Percentiles rank a stretch among this genome's conserved stretches.
Conservation (phyloP, 1,140 invertebrate genomes). For the Caenorhabditis inopinata region DNA sequence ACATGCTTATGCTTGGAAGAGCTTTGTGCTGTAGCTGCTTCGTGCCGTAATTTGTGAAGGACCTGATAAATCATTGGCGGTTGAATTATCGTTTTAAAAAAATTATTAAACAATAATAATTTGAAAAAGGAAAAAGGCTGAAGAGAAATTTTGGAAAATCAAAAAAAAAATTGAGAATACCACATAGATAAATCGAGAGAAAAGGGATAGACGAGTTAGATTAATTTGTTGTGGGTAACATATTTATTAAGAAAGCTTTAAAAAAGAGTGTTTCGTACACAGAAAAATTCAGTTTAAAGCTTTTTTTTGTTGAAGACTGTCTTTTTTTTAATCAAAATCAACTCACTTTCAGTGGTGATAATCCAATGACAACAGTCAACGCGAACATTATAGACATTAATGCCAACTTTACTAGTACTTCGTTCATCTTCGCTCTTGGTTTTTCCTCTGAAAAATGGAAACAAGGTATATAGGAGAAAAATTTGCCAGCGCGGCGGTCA, state of each 20-base stretch:
- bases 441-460: conserved; percentile 15
- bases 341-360: conserved; percentile 54
- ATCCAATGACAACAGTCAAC: conserved; percentile 50
- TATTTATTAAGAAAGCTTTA: too few species aligned
- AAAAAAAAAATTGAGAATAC: too few species aligned
- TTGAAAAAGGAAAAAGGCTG: background rate
- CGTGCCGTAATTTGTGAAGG: conserved; percentile 54
- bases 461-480: background rate
- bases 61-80: conserved; percentile 46
- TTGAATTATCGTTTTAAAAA: too few species aligned
- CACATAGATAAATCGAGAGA: too few species aligned
- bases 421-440: conserved; percentile 50
- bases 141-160: too few species aligned
- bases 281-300: too few species aligned
- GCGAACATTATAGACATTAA: conserved; percentile 55
- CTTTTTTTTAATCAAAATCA: background rate
- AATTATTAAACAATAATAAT: background rate
- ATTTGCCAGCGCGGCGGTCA: background rate
- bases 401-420: conserved; percentile 52
- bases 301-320: too few species aligned
- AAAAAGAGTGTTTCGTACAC: too few species aligned
- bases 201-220: too few species aligned
- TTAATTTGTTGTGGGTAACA: too few species aligned
- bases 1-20: conserved; percentile 47
- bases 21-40: conserved; percentile 50